phyloP scores from a whole-genome alignment of 2,113 vertebrate species.

The Progne subis region DNA sequence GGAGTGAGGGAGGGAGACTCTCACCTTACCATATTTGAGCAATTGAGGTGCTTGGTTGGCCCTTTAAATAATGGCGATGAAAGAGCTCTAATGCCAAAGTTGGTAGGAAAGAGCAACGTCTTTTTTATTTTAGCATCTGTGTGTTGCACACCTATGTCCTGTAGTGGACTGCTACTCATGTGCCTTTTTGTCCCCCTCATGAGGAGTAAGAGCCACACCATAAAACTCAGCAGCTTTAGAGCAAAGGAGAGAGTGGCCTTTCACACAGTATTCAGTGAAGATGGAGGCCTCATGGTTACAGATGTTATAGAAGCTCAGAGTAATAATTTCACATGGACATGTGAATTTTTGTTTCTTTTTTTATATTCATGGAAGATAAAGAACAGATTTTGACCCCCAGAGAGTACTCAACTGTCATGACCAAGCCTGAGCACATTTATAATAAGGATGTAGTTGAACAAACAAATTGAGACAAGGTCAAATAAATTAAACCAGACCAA shows the following conservation, averaged over 20 bases:
- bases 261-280: background rate
- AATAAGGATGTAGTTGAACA: background rate
- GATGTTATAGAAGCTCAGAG: background rate
- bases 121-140: background rate
- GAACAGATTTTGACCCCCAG: background rate
- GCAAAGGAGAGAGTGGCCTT: background rate
- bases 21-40: background rate
- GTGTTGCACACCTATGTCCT: background rate
- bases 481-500: background rate
- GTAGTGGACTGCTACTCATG: background rate
- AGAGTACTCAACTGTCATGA: background rate
- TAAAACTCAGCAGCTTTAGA: background rate
- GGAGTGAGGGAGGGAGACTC: background rate
- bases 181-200: background rate
- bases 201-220: background rate
- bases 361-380: background rate
- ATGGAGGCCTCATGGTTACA: background rate
- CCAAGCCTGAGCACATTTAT: background rate
- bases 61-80: background rate
- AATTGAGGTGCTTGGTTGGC: background rate
- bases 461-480: background rate
- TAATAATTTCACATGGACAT: background rate
- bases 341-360: background rate
- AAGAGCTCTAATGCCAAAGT: background rate
- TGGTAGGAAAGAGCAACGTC: background rate